Percentiles rank a stretch among this genome's conserved stretches.
Evolutionary conservation across 2,888 invertebrate genomes (phyloP).

Genomic region (Lomographa bimaculata): DNA sequence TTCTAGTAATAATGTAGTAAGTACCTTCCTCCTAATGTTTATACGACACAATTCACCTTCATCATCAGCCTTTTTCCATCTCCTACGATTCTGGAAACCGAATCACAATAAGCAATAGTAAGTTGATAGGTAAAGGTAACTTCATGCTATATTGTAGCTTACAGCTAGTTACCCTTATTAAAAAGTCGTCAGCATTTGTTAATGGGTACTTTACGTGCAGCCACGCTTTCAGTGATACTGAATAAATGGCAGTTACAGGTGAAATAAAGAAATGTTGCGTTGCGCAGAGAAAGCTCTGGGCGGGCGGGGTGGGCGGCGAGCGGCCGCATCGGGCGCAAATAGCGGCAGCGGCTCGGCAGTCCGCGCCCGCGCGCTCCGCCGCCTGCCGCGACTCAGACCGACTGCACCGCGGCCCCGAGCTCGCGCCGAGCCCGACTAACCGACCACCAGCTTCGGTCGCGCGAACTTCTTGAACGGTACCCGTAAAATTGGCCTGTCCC

Average conservation of each 20-base stretch:
- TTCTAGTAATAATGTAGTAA: no score
- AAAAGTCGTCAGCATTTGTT: constrained; percentile 12
- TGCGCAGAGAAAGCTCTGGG: constrained; percentile 78
- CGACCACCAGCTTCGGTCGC: constrained; percentile 36
- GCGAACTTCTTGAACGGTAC: constrained; percentile 27
- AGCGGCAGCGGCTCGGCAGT: constrained; percentile 67
- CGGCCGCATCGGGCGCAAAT: constrained; percentile 75
- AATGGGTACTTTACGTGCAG: constrained; percentile 19
- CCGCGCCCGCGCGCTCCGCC: constrained; percentile 53
- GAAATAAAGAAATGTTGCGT: constrained; percentile 65
- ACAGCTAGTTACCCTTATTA: no score
- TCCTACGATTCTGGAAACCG: no score
- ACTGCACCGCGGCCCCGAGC: constrained; percentile 15
- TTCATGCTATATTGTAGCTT: no score
- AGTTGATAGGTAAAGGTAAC: no score
- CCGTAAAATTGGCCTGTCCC: neutral
- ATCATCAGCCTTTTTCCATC: no score
- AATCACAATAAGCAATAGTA: no score
- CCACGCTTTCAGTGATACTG: constrained; percentile 5
- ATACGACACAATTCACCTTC: no score
- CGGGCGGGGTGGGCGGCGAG: constrained; percentile 66
- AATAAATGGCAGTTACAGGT: constrained; percentile 43
- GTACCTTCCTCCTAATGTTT: no score
- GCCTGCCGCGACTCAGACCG: constrained; percentile 31
- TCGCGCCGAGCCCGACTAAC: constrained; percentile 15